These are phyloP conservation scores for Lampris megalopsis DNA, from an alignment of 2,113 vertebrate genomes.

Conservation along the genomic window DNA sequence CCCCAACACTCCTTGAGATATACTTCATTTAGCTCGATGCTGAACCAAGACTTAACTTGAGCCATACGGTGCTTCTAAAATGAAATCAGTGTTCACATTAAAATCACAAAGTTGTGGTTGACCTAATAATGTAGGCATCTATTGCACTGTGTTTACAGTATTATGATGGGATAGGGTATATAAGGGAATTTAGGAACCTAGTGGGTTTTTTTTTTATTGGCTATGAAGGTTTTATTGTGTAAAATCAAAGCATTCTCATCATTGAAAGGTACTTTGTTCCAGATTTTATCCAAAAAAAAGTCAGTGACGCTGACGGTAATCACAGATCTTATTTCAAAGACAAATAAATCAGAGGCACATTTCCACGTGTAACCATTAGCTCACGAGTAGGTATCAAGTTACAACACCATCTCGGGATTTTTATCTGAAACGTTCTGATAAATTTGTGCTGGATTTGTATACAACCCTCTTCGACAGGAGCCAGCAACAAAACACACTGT, in stretches of 20 bases:
- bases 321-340: not conserved
- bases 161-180: too few relatives aligned
- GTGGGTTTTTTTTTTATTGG: not conserved
- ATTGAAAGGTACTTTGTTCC: slow-evolving; percentile 20
- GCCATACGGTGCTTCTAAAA: too few relatives aligned
- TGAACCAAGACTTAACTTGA: too few relatives aligned
- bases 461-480: not conserved
- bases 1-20: too few relatives aligned
- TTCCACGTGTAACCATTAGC: not conserved
- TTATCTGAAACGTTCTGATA: not conserved
- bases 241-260: slow-evolving; percentile 12
- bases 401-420: too few relatives aligned
- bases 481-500: not conserved
- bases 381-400: too few relatives aligned
- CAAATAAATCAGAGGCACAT: slow-evolving; percentile 37
- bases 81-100: too few relatives aligned
- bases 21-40: too few relatives aligned
- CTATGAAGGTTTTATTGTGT: slow-evolving; percentile 20
- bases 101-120: too few relatives aligned
- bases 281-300: slow-evolving; percentile 36
- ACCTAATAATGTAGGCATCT: too few relatives aligned
- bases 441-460: not conserved
- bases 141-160: too few relatives aligned
- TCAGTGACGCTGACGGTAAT: not conserved
- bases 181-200: not conserved